Evolutionary conservation across 1,140 invertebrate genomes (phyloP).

Genomic region (Brachionus sp.): DNA sequence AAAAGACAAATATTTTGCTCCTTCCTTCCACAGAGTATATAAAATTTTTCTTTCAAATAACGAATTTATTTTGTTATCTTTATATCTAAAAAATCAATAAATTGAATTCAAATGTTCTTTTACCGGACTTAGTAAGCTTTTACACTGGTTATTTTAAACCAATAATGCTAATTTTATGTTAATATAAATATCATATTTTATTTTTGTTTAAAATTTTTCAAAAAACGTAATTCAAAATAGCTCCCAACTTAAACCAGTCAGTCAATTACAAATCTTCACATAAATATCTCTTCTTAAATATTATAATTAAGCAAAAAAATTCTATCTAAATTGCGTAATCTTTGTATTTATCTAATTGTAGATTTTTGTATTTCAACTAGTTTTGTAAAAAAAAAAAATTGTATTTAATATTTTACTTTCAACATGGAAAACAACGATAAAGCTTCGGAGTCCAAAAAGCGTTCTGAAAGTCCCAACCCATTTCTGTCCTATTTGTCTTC

Average conservation of each 20-base stretch:
- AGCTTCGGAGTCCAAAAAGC: not conserved
- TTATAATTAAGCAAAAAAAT: not conserved
- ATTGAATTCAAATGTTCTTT: not conserved
- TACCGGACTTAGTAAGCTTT: not conserved
- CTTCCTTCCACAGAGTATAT: not conserved
- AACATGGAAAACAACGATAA: conserved; percentile 4
- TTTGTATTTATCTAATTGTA: not conserved
- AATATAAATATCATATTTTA: not conserved
- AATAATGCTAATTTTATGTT: not conserved
- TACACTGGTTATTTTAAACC: not conserved
- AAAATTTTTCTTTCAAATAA: not conserved
- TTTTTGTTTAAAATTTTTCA: not conserved
- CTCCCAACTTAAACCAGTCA: not conserved
- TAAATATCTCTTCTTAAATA: not conserved
- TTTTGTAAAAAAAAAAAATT: not conserved
- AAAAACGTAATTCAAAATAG: not conserved
- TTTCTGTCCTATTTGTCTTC: conserved; percentile 18
- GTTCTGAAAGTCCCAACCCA: conserved; percentile 23
- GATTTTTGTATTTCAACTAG: not conserved
- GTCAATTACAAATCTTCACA: not conserved
- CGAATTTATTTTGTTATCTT: not conserved
- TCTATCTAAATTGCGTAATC: not conserved
- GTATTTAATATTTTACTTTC: not conserved
- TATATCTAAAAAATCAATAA: not conserved
- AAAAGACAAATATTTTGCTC: not conserved